Percentiles rank a stretch among this genome's conserved stretches.
Conservation (phyloP, 64 coral and sea anemone species). For the Acropora tenuis region DNA sequence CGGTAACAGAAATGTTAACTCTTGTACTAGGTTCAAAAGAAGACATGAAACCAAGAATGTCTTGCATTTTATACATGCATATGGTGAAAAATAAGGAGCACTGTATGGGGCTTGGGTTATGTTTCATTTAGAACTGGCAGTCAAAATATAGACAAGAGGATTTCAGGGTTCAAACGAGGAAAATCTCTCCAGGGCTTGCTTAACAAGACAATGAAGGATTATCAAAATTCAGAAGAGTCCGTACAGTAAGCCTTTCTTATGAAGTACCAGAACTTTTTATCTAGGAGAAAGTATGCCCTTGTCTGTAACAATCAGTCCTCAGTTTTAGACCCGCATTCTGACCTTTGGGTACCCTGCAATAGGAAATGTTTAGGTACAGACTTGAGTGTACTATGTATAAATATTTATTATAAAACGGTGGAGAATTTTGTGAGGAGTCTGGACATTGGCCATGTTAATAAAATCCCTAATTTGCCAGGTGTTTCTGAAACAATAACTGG, state of each 20-base stretch:
- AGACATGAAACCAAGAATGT: no score
- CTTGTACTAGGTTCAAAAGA: no score
- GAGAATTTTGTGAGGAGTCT: background rate
- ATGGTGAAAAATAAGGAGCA: no score
- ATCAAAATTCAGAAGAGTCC: background rate
- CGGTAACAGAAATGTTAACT: no score
- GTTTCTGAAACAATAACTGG: conserved; percentile 12
- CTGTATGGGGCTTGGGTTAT: no score
- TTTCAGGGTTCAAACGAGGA: no score
- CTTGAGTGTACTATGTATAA: background rate
- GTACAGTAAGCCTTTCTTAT: background rate
- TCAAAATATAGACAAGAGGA: no score
- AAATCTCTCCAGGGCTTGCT: no score
- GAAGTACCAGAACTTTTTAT: no score
- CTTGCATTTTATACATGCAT: no score
- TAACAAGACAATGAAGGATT: background rate
- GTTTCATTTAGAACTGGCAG: no score
- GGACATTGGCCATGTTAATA: conserved; percentile 26
- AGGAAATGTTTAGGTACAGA: conserved; percentile 21
- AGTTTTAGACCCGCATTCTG: conserved; percentile 6
- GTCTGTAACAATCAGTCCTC: background rate
- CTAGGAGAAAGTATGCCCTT: no score
- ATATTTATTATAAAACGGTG: background rate
- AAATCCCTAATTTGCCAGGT: background rate
- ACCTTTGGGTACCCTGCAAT: conserved; percentile 14